Evolutionary conservation across 2,113 vertebrate genomes (phyloP), one percentile per base, ranked within the genome.

Genomic region (Otus sunia): DNA sequence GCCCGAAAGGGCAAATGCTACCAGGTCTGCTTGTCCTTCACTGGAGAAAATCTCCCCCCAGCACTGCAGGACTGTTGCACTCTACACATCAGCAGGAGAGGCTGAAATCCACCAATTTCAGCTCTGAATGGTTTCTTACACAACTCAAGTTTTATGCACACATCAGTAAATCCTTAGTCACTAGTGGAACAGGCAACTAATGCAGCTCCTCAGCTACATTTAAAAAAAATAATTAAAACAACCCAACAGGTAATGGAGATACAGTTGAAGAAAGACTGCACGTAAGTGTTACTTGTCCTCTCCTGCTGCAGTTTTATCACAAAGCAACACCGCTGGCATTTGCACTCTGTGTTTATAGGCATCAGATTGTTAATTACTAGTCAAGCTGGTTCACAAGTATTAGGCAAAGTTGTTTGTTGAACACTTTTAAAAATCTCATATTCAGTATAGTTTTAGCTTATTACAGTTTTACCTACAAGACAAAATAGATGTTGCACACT

Each of bases 351-450:
- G 52, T 91, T 88, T 81, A 52, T 22, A 19, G 72, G 45, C 62
- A 94, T 79, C 67, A 56, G 52, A 77, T 36, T 60, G 25, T 67
- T 95, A 94, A 96, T 77, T 90, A 72, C 59, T 77, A 41, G 88
- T 82, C 55, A 90, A 72, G n/a, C 9, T 79, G 55, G 20, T 64
- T 80, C 87, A 82, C 83, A 92, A 26, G 21, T 60, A 79, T 79
- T 92, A 79, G 81, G 75, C 56, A 79, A 71, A 94, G 77, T 20
- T 72, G 45, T 23, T 41, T 62, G 45, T 43, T 94, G 53, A 93
- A 89, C 49, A 79, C 36, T 41, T 91, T 52, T 9, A 88, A 90
- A 77, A 90, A 85, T 50, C 39, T 90, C 69, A 89, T 23, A 37
- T 10, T 81, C 11, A 1, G 56, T 93, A 82, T 17, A 50, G 37